Evolutionary conservation across 1,140 invertebrate species (phyloP).

Genomic region (Littorina saxatilis): DNA sequence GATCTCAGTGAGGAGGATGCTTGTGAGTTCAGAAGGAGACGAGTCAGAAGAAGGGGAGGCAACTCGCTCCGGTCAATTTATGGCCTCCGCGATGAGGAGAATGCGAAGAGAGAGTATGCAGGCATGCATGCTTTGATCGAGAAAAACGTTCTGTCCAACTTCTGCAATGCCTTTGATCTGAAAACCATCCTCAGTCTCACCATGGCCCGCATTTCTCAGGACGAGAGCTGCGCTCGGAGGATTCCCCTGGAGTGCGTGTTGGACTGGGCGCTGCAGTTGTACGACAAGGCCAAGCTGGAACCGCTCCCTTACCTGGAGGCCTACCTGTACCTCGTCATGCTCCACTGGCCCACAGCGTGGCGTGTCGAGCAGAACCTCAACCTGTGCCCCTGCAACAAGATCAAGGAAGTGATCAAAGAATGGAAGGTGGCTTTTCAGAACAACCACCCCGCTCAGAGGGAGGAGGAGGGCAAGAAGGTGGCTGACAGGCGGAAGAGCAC

Average conservation of each 20-base stretch:
- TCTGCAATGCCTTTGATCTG: slow-evolving; percentile 37
- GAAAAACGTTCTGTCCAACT: slow-evolving; percentile 28
- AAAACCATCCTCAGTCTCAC: slow-evolving; percentile 21
- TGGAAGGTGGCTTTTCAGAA: slow-evolving; percentile 44
- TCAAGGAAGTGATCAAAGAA: slow-evolving; percentile 32
- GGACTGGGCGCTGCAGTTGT: slow-evolving; percentile 28
- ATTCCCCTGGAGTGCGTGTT: slow-evolving; percentile 17
- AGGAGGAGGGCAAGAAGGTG: slow-evolving; percentile 38
- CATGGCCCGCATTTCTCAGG: slow-evolving; percentile 12
- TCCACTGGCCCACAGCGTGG: slow-evolving; percentile 43
- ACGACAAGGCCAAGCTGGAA: slow-evolving; percentile 7
- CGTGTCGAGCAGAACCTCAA: slow-evolving; percentile 14
- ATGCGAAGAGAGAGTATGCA: slow-evolving; percentile 52
- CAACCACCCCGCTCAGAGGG: slow-evolving; percentile 39
- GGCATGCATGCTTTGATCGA: slow-evolving; percentile 24
- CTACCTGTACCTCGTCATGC: slow-evolving; percentile 41
- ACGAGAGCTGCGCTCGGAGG: neutral
- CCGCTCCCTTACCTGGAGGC: slow-evolving; percentile 32
- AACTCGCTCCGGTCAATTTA: slow-evolving; percentile 37
- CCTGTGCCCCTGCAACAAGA: slow-evolving; percentile 25
- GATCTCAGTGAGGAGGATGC: slow-evolving; percentile 20
- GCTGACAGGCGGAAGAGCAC: slow-evolving; percentile 46
- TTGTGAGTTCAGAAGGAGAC: slow-evolving; percentile 41
- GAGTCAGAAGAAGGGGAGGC: slow-evolving; percentile 32
- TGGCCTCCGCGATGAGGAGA: slow-evolving; percentile 58